Evolutionary conservation across 2,888 invertebrate genomes (phyloP).

Genomic region (Orchestes rusci): DNA sequence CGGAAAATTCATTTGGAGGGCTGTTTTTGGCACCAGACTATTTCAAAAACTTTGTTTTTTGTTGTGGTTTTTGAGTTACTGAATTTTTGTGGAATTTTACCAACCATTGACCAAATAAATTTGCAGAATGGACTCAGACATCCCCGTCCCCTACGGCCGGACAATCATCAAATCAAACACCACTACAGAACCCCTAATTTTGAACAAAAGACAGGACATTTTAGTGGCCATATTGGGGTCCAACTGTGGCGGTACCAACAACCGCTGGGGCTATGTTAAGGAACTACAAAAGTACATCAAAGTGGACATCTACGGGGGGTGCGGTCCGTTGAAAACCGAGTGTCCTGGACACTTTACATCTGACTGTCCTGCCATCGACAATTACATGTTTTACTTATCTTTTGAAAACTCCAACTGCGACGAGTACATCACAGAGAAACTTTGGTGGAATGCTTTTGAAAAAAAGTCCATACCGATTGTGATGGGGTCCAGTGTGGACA

Average conservation of each 20-base stretch:
- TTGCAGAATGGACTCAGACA: conserved; percentile 55
- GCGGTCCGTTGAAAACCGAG: conserved; percentile 39
- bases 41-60: no score
- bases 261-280: conserved; percentile 49
- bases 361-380: conserved; percentile 51
- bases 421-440: conserved; percentile 65
- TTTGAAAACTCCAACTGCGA: conserved; percentile 64
- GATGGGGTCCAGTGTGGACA: conserved; percentile 49
- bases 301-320: conserved; percentile 53
- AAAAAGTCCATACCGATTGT: conserved; percentile 60
- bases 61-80: no score
- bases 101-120: background rate
- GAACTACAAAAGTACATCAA: conserved; percentile 53
- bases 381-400: conserved; percentile 62
- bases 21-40: no score
- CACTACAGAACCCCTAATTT: background rate
- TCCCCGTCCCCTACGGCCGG: conserved; percentile 61
- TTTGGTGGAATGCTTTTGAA: conserved; percentile 57
- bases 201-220: conserved; percentile 43
- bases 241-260: conserved; percentile 49
- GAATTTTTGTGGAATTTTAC: no score
- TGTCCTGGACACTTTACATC: conserved; percentile 57
- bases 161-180: conserved; percentile 38
- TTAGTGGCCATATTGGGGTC: conserved; percentile 53
- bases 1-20: no score